These are phyloP conservation scores for Centropristis striata DNA, from an alignment of 2,113 vertebrate genomes.

Conservation along the genomic window DNA sequence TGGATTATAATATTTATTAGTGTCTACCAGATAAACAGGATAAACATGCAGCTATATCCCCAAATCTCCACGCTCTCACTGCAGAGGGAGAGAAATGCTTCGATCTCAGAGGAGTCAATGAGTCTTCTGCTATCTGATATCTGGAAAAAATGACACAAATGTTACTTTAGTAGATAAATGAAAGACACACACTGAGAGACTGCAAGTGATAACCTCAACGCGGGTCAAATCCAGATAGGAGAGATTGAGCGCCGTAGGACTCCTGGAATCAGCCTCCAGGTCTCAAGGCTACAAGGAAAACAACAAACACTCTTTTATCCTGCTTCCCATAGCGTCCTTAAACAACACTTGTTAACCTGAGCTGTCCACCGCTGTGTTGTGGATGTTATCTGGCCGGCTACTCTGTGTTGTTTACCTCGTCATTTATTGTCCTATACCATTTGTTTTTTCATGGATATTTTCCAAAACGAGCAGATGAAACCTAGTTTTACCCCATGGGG, in stretches of 20 bases:
- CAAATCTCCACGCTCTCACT: constrained; percentile 9
- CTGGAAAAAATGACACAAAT: constrained; percentile 16
- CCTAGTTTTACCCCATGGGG: constrained; percentile 26
- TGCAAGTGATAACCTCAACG: constrained; percentile 52
- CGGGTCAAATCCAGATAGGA: constrained; percentile 62
- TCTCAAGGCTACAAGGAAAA: constrained; percentile 25
- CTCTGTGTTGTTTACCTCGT: constrained; percentile 39
- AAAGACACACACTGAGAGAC: constrained; percentile 14
- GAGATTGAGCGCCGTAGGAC: constrained; percentile 39
- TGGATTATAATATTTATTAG: constrained; percentile 43
- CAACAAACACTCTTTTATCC: constrained; percentile 53
- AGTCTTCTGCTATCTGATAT: constrained; percentile 29
- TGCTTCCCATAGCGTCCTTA: constrained; percentile 29
- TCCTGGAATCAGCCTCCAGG: constrained; percentile 33
- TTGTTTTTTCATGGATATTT: constrained; percentile 35
- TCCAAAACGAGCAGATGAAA: constrained; percentile 19
- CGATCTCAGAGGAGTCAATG: constrained; percentile 6
- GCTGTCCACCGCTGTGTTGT: constrained; percentile 28
- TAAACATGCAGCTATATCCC: constrained; percentile 13
- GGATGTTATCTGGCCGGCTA: constrained; percentile 47
- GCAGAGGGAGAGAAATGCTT: neutral
- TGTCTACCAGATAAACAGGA: constrained; percentile 36
- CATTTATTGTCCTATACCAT: constrained; percentile 37
- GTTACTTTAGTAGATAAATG: constrained; percentile 30
- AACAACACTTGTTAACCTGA: constrained; percentile 62